These are phyloP conservation scores for Furnarius figulus DNA, from an alignment of 2,113 vertebrate genomes.

Conservation along the genomic window DNA sequence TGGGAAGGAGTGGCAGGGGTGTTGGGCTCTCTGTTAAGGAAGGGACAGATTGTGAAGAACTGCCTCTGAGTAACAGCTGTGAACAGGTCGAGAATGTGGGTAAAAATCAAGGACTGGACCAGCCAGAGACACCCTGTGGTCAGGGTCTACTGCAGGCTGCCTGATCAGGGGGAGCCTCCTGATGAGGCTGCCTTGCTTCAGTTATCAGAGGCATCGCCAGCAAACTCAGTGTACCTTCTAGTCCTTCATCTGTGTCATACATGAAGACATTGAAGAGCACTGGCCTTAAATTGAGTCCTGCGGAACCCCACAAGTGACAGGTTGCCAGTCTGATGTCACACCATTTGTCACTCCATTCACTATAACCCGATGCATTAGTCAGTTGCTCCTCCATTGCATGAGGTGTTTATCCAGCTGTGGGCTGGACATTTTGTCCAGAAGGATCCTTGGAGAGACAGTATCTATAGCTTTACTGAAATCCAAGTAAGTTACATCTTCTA, in stretches of 20 bases:
- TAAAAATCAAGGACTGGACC: neutral
- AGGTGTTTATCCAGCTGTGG: neutral
- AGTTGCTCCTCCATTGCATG: neutral
- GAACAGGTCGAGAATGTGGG: neutral
- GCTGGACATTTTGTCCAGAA: neutral
- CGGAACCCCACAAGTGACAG: neutral
- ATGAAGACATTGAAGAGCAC: neutral
- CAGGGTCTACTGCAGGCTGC: neutral
- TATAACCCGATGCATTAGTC: fast-evolving
- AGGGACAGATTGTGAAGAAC: neutral
- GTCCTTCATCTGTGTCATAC: neutral
- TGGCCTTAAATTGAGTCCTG: neutral
- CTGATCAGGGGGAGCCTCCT: neutral
- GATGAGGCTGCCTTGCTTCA: neutral
- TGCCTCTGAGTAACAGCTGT: neutral
- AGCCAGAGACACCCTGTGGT: neutral
- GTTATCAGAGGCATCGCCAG: fast-evolving
- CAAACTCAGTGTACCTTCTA: fast-evolving
- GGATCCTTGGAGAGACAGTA: neutral
- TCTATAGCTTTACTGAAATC: neutral
- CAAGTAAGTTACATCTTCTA: neutral
- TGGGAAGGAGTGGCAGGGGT: neutral
- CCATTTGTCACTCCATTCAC: neutral
- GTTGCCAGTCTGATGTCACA: neutral
- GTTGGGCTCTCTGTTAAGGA: neutral